phyloP scores from a whole-genome alignment of 2,888 invertebrate species.

The Helleia helle region DNA sequence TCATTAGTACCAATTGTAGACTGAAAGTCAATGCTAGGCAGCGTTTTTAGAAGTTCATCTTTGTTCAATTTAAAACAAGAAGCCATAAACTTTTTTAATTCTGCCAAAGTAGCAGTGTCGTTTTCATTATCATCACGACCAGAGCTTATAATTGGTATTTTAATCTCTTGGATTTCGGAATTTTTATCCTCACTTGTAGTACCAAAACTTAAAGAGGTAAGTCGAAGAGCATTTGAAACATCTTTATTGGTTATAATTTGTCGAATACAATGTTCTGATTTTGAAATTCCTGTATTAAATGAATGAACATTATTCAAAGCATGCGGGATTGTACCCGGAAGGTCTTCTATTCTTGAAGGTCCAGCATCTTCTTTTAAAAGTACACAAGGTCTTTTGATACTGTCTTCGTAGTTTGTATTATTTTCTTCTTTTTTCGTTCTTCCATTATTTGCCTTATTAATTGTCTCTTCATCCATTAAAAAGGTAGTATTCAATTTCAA shows the following conservation, averaged over 20 bases:
- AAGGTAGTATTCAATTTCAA: constrained; percentile 38
- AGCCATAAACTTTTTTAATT: constrained; percentile 53
- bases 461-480: constrained; percentile 54
- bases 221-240: constrained; percentile 45
- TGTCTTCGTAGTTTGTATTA: constrained; percentile 22
- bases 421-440: constrained; percentile 24
- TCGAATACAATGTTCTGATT: constrained; percentile 57
- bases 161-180: constrained; percentile 32
- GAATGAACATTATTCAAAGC: constrained; percentile 24
- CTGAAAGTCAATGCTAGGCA: constrained; percentile 32
- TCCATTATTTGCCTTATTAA: constrained; percentile 28
- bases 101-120: constrained; percentile 40
- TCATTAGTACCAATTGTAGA: constrained; percentile 28
- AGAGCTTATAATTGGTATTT: constrained; percentile 32
- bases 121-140: constrained; percentile 28
- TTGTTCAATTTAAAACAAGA: constrained; percentile 51
- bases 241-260: constrained; percentile 51
- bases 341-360: constrained; percentile 36
- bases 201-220: constrained; percentile 42
- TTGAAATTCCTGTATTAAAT: constrained; percentile 45
- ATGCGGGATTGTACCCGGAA: constrained; percentile 45
- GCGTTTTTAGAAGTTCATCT: constrained; percentile 31
- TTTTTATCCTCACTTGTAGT: constrained; percentile 19
- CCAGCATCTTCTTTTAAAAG: constrained; percentile 43
- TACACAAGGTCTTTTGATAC: constrained; percentile 18